These are phyloP conservation scores for Rallus crepitans DNA, from an alignment of 2,797 vertebrate species.

Conservation along the genomic window DNA sequence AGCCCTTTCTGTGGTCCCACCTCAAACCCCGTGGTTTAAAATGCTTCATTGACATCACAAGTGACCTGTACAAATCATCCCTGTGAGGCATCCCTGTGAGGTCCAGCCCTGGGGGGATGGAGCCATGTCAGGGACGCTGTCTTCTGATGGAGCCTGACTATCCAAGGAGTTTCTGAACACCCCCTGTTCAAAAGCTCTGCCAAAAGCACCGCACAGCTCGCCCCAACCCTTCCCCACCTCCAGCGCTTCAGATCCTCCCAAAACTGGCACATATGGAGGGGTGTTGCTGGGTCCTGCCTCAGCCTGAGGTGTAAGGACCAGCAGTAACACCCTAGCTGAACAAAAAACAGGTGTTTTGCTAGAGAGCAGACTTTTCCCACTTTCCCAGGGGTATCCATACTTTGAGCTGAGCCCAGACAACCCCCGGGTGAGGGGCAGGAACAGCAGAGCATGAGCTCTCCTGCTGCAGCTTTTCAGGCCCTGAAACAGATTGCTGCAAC, in stretches of 20 bases:
- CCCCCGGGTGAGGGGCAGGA: neutral
- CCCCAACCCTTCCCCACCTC: neutral
- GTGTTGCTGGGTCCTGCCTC: neutral
- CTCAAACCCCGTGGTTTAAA: neutral
- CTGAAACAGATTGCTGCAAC: neutral
- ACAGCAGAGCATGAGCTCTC: neutral
- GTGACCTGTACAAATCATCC: accelerated
- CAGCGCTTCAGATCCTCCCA: neutral
- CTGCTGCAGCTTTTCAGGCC: neutral
- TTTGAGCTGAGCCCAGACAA: neutral
- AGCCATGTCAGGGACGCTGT: neutral
- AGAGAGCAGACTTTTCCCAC: neutral
- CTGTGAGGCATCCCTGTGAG: too few species aligned
- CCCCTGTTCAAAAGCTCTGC: neutral
- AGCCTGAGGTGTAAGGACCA: neutral
- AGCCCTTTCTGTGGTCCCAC: neutral
- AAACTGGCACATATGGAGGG: neutral
- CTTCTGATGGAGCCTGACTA: neutral
- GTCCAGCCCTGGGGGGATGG: neutral
- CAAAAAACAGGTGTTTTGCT: neutral
- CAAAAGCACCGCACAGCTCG: neutral
- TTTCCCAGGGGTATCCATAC: neutral
- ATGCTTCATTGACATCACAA: neutral
- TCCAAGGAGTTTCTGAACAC: neutral
- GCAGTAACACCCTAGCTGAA: neutral